Evolutionary conservation across 2,797 vertebrate species (phyloP), one percentile per base, ranked within the genome.

Genomic region (Manis crassicaudata): DNA sequence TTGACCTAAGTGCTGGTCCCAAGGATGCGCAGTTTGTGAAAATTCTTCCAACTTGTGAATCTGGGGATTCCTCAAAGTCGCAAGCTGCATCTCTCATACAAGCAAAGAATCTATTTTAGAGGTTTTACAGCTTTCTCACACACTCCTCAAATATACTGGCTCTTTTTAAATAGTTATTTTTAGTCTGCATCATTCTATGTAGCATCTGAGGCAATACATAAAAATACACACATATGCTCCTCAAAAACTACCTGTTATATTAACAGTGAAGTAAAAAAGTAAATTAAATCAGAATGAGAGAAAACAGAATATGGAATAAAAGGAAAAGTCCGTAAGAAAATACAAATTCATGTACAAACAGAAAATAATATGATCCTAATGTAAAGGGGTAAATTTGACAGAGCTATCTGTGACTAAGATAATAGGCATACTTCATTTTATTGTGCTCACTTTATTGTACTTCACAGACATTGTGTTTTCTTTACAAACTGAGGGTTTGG

Each of bases 251-350:
- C 25, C 70, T 58, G 18, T 62, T 94, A 72, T 60, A 80, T 23
- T 58, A 95, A 94, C 58, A 80, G 80, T 56, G 46, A 87, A 68
- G 35, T 35, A 88, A 68, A 81, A 35, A 79, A 86, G 23, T 40
- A 81, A 94, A 89, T 21, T 23, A 88, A 85, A 87, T 81, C 23
- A 93, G 56, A 91, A 96, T 10, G 11, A 94, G 50, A 54, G n/a
- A 63, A 85, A 86, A n/a, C 0, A 89, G 43, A 88, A 86, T 81
- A 68, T 2, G 29, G 32, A 81, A 92, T 13, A 80, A 54, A 82
- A 92, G 68, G 27, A 72, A 8, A 87, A 93, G 62, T 50, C 2
- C 11, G n/a, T 73, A 35, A 40, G 25, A 84, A 96, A 83, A 82
- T 23, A 90, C 6, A 35, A 87, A 63, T 17, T 29, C 68, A 77